Evolutionary conservation across 2,797 vertebrate species (phyloP).

Genomic region (Gallinago stenura): DNA sequence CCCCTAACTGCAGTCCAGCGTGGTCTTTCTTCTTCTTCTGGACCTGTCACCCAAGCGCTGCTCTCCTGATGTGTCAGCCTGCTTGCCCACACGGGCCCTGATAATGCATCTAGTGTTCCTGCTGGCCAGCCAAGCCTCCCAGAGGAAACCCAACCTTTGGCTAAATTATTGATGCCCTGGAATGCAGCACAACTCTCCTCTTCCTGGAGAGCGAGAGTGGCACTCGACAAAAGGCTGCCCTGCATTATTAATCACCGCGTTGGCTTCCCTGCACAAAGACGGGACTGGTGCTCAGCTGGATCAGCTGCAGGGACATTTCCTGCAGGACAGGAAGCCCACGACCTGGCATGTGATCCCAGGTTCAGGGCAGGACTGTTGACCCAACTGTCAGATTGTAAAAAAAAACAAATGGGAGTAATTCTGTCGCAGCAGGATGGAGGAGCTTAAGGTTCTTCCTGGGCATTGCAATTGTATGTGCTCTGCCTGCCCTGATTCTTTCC

Average conservation of each 20-base stretch:
- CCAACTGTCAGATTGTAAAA: neutral
- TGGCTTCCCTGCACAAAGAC: neutral
- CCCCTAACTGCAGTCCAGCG: neutral
- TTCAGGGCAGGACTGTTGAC: neutral
- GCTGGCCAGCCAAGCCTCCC: slow-evolving; percentile 23
- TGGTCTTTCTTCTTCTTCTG: accelerated
- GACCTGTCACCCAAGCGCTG: neutral
- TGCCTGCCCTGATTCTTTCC: neutral
- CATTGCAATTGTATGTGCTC: neutral
- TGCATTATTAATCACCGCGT: slow-evolving; percentile 64
- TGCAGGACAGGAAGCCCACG: neutral
- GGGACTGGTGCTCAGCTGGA: neutral
- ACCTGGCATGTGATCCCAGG: neutral
- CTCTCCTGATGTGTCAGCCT: neutral
- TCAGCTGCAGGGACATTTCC: neutral
- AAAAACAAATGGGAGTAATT: neutral
- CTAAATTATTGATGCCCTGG: slow-evolving; percentile 80
- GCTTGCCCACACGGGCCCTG: neutral
- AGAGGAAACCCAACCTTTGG: slow-evolving; percentile 71
- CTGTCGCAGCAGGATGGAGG: neutral
- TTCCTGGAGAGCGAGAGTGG: slow-evolving; percentile 38
- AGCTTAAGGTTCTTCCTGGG: neutral
- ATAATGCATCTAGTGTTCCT: neutral
- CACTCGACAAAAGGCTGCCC: slow-evolving; percentile 41
- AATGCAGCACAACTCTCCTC: slow-evolving; percentile 25